A percentile compares a stretch with the other conserved stretches of the same genome.
Conservation (phyloP, 1,140 invertebrate genomes). For the Nomia melanderi region DNA sequence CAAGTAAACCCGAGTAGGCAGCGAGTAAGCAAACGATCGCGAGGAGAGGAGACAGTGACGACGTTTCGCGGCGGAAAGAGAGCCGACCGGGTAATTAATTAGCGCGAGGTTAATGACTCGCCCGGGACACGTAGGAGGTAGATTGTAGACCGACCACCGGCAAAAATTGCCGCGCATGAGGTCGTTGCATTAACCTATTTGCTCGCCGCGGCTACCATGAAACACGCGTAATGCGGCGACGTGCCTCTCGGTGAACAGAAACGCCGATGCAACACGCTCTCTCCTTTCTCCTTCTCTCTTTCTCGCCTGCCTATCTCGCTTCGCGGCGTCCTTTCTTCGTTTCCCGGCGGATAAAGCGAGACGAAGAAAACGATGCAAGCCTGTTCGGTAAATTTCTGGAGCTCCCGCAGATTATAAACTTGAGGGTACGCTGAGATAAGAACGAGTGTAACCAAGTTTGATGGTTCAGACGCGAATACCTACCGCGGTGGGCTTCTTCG, state of each 20-base stretch:
- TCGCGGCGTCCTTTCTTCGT: too few species aligned
- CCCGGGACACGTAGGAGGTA: constrained; percentile 53
- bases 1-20: not conserved
- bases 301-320: too few species aligned
- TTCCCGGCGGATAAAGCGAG: too few species aligned
- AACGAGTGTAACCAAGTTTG: not conserved
- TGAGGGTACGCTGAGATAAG: not conserved
- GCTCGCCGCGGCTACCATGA: constrained; percentile 47
- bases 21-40: not conserved
- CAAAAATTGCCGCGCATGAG: constrained; percentile 56
- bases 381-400: constrained; percentile 5
- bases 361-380: not conserved
- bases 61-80: constrained; percentile 33
- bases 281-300: not conserved
- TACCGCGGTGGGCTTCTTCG: not conserved
- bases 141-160: constrained; percentile 28
- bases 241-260: not conserved
- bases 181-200: constrained; percentile 65
- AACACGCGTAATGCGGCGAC: constrained; percentile 44
- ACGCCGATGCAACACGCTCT: constrained; percentile 22
- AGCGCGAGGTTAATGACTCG: constrained; percentile 59
- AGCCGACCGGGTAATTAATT: constrained; percentile 58
- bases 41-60: constrained; percentile 19
- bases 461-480: not conserved
- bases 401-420: not conserved